phyloP scores from a whole-genome alignment of 2,113 vertebrate genomes.

The Alexandromys fortis region DNA sequence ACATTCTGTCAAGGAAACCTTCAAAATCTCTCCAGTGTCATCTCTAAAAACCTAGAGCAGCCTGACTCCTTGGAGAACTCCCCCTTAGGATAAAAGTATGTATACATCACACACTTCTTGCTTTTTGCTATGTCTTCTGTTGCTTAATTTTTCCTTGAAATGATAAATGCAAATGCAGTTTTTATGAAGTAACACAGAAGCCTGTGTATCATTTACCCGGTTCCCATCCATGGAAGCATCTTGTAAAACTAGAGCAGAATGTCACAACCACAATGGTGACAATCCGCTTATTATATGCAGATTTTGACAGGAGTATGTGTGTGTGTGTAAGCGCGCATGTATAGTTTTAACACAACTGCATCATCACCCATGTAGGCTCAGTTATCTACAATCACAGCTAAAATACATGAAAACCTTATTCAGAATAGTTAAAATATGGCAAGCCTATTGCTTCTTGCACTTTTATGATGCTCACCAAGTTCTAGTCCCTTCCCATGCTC shows the following conservation, averaged over 20 bases:
- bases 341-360: not conserved
- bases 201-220: not conserved
- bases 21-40: not conserved
- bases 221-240: not conserved
- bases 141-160: not conserved
- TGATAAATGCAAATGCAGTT: not conserved
- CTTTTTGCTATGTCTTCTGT: not conserved
- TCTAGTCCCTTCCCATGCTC: not conserved
- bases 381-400: not conserved
- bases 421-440: not conserved
- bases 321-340: not conserved
- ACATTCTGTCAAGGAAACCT: slow-evolving; percentile 29
- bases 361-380: not conserved
- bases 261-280: not conserved
- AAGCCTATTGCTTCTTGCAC: not conserved
- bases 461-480: not conserved
- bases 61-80: not conserved
- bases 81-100: not conserved
- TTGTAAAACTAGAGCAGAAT: not conserved
- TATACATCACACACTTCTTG: not conserved
- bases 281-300: not conserved
- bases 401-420: not conserved
- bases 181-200: not conserved
- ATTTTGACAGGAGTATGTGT: not conserved
- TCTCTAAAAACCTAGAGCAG: not conserved